Evolutionary conservation across 2,888 invertebrate genomes (phyloP), one percentile per base, ranked within the genome.

Genomic region (Sminthurides aquaticus): DNA sequence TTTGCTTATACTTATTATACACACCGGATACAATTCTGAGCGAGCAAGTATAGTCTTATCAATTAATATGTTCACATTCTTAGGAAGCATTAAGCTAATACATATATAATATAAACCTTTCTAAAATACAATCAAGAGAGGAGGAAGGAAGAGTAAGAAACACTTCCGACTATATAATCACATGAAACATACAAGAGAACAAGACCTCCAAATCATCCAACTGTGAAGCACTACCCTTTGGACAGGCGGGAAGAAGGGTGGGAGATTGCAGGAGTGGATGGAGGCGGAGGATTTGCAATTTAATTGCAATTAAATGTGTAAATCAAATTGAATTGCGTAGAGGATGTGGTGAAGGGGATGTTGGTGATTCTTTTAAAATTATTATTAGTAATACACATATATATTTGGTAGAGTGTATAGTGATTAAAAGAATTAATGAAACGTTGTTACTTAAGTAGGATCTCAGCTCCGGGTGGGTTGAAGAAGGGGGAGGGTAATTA

Each of bases 401-500:
- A 34, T 34, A 34, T 34, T 34, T 34, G 43, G 43, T 34, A 34
- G 43, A 34, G 8, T 34, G 15, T 34, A 11, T 11, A 34, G 8
- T 34, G 43, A 34, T 15, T 34, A 34, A 34, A n/a, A 11, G 5
- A 34, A 34, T 34, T 5, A 52, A 22, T n/a, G 5, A n/a, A 52
- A 52, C 52, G 52, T 52, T 52, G 52, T 55, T 55, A 24, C 15
- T 3, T 24, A 24, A 18, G 55, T 49, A 49, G 3, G 22, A 3
- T 55, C 18, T 55, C 22, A 18, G 22, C 25, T 55, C 55, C 25
- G 22, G 29, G 57, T 26, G 57, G 43, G 43, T 29, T 22, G 58
- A 20, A 20, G 63, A n/a, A 11, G 57, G 64, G 25, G 59, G 28
- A 43, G 58, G 59, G 64, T 54, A 5, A 52, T 59, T 59, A 64